Base-by-base conservation (phyloP, 2,888 invertebrate species). In the Boloria selene region DNA sequence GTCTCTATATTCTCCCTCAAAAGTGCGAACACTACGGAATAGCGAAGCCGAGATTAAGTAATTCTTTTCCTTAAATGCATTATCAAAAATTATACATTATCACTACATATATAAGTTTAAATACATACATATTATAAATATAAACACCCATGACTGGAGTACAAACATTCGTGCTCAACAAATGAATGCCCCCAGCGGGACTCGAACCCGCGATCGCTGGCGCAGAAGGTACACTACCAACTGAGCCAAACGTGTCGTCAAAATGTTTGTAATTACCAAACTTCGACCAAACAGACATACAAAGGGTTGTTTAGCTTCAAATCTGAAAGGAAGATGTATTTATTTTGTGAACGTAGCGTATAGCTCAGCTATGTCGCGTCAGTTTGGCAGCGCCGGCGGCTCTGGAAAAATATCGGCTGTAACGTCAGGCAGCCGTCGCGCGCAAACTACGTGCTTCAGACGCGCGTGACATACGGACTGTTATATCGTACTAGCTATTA, bases 341-440 rank as follows among this genome's bases (percentile, higher is more conserved):
- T 63, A 50, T 56, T 56, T 56, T 44, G 50, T 51, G 45, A 56
- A 56, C 55, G 44, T 56, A 42, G 42, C 14, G 54, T 63, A 63
- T 56, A 61, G 61, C 26, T 44, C 31, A 59, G 64, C 64, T 53
- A 59, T 65, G 64, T 64, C 67, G 68, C 67, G 71, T 71, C 70
- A 73, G 72, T 73, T 72, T 70, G 70, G 70, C 73, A 73, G 72
- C 70, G 70, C 69, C 69, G 72, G 69, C 67, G 71, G 70, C 71
- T 70, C 65, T 70, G 73, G 70, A 71, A 73, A 76, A 75, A 74
- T 75, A 74, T 73, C 72, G 70, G 69, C 62, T 68, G 65, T 68
- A 65, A 64, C 70, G 67, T 70, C 72, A 66, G 69, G 69, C 71
- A 69, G 61, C 72, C 68, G 73, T 69, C 73, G 67, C 60, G 67